Evolutionary conservation across 2,797 vertebrate genomes (phyloP).

Genomic region (Eulemur mongoz): DNA sequence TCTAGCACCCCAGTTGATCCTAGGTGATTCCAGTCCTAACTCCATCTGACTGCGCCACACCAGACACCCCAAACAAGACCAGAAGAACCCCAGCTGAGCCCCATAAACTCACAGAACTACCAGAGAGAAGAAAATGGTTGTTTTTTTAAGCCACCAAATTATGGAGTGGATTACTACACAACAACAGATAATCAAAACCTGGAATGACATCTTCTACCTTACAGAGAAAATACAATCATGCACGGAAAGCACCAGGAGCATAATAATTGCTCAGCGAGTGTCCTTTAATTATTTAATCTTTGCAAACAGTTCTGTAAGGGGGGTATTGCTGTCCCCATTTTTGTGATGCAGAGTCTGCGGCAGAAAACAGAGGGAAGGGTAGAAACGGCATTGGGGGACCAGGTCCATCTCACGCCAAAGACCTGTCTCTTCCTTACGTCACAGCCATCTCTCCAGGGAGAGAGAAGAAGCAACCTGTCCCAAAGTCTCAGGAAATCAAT

Average conservation of each 20-base stretch:
- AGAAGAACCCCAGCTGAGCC: background rate
- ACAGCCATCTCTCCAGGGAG: background rate
- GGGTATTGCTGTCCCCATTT: background rate
- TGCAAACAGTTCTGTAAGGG: background rate
- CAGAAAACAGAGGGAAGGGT: background rate
- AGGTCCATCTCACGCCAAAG: background rate
- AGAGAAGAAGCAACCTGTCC: background rate
- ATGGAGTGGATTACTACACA: background rate
- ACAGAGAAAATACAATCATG: background rate
- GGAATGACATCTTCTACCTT: background rate
- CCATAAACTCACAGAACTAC: background rate
- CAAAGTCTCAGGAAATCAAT: background rate
- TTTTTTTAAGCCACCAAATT: background rate
- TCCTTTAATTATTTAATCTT: background rate
- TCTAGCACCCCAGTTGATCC: background rate
- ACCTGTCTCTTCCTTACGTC: background rate
- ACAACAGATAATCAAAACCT: background rate
- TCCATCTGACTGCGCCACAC: rapidly evolving
- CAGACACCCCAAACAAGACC: background rate
- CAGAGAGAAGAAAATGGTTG: background rate
- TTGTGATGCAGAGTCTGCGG: background rate
- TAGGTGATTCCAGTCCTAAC: background rate
- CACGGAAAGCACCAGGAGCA: background rate
- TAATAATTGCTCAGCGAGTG: background rate
- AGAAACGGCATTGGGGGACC: background rate